Conservation (phyloP, 2,888 invertebrate genomes). For the Molorchus minor region DNA sequence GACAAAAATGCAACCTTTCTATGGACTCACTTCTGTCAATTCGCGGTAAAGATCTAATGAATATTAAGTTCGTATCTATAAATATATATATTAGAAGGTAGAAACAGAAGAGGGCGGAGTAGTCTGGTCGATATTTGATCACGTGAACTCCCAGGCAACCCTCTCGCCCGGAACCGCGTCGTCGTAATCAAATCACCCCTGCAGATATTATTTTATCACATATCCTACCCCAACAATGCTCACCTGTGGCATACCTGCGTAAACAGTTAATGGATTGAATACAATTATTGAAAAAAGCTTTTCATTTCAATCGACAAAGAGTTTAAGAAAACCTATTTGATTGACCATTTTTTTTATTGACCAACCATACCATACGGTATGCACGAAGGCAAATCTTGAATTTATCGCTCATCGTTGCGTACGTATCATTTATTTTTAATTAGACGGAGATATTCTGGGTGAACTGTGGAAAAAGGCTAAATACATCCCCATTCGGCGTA, state of each 20-base stretch:
- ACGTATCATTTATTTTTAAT: too few relatives aligned
- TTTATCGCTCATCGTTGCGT: too few relatives aligned
- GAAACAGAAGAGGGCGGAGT: conserved; percentile 30
- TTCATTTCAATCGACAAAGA: too few relatives aligned
- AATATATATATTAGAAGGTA: conserved; percentile 32
- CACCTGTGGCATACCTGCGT: conserved; percentile 32
- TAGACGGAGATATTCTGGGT: too few relatives aligned
- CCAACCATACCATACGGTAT: too few relatives aligned
- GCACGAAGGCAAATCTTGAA: too few relatives aligned
- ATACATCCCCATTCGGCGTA: too few relatives aligned
- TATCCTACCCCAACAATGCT: conserved; percentile 35
- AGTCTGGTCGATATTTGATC: conserved; percentile 47
- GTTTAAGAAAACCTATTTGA: too few relatives aligned
- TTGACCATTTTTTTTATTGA: too few relatives aligned
- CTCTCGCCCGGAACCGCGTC: conserved; percentile 28
- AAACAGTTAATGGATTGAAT: too few relatives aligned
- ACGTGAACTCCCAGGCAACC: conserved; percentile 48
- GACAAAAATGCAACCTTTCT: background rate
- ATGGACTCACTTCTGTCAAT: background rate
- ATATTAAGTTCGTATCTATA: conserved; percentile 28
- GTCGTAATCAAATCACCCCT: conserved; percentile 18
- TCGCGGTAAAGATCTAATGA: conserved; percentile 33
- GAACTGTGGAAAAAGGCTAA: too few relatives aligned
- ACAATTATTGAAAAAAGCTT: too few relatives aligned
- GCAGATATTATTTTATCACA: conserved; percentile 33